These are phyloP conservation scores for Micromys minutus DNA, from an alignment of 2,113 vertebrate genomes.

Conservation along the genomic window DNA sequence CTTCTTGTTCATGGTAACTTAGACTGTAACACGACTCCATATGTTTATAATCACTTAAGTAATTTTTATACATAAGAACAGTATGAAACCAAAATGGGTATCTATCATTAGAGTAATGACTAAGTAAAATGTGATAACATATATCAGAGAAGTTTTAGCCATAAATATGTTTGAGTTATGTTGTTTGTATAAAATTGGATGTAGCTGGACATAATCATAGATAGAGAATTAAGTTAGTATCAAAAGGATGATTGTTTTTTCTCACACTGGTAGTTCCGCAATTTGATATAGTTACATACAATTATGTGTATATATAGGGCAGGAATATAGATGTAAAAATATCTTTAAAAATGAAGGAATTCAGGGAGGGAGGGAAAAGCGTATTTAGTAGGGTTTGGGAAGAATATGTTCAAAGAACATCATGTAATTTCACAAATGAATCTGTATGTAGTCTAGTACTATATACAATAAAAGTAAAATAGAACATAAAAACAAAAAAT, in stretches of 20 bases:
- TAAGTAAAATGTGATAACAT: background rate
- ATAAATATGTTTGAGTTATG: background rate
- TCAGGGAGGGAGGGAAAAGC: background rate
- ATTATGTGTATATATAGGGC: background rate
- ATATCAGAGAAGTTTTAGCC: too few relatives aligned
- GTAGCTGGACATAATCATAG: background rate
- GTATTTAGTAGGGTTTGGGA: background rate
- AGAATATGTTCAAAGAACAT: background rate
- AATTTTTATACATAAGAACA: background rate
- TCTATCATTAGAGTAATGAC: background rate
- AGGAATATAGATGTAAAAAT: background rate
- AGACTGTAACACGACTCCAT: too few relatives aligned
- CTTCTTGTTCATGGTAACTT: background rate
- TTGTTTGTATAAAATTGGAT: background rate
- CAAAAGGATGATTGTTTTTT: background rate
- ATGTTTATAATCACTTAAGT: background rate
- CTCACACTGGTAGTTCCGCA: background rate
- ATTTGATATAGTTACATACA: background rate
- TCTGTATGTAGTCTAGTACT: background rate
- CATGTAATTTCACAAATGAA: background rate
- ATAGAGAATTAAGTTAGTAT: background rate
- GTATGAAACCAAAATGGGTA: background rate
- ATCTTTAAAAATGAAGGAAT: background rate
- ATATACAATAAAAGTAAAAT: too few relatives aligned
- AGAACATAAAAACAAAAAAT: background rate